These are phyloP conservation scores for Drosophila fuyamai DNA, from an alignment of 1,140 invertebrate species.

Conservation along the genomic window DNA sequence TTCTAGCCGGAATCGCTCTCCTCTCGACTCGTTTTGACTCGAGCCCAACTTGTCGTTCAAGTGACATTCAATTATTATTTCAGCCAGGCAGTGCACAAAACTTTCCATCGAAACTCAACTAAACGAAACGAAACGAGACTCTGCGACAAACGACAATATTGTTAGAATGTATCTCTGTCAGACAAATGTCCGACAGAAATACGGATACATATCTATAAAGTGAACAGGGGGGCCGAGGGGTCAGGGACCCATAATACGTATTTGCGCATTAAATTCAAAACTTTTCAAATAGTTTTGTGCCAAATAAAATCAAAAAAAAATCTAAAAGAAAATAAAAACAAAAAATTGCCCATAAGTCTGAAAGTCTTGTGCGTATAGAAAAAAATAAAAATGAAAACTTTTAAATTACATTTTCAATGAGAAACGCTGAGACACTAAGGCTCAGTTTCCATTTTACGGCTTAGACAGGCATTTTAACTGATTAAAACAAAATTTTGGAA, in stretches of 20 bases:
- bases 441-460: conserved; percentile 24
- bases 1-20: conserved; percentile 24
- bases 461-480: conserved; percentile 55
- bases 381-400: conserved; percentile 75
- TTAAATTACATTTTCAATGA: conserved; percentile 71
- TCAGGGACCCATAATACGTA: conserved; percentile 61
- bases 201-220: conserved; percentile 2
- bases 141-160: conserved; percentile 73
- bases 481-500: conserved; percentile 28
- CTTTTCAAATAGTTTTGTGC: conserved; percentile 76
- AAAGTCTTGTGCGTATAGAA: conserved; percentile 18
- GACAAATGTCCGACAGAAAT: conserved; percentile 46
- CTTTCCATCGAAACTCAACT: conserved; percentile 56
- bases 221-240: not conserved
- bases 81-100: conserved; percentile 69
- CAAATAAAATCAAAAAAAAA: conserved; percentile 60
- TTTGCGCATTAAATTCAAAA: conserved; percentile 82
- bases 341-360: conserved; percentile 24
- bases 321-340: conserved; percentile 56
- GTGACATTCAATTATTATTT: conserved; percentile 84
- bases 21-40: conserved; percentile 2
- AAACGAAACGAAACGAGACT: conserved; percentile 39
- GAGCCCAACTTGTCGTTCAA: conserved; percentile 75
- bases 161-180: conserved; percentile 72
- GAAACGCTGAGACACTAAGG: conserved; percentile 25